Base-by-base conservation (phyloP, 2,888 invertebrate genomes). In the Syritta pipiens region DNA sequence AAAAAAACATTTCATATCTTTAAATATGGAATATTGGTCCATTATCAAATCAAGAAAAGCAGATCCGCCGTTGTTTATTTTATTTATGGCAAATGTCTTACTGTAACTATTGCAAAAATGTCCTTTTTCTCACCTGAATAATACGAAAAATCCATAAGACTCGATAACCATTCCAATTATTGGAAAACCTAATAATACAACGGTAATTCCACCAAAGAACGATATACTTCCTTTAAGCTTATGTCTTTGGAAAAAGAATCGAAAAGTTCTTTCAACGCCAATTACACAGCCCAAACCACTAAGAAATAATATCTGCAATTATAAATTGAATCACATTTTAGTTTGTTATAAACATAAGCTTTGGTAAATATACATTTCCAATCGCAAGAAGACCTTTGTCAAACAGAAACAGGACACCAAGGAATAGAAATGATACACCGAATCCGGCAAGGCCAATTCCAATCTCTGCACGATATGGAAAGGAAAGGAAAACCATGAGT, bases 331-430 rank as follows among this genome's bases (percentile, higher is more conserved):
- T 35, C 37, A 30, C n/a, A 42, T 28, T 24, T 28, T 62, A 26
- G 53, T 53, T 10, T 35, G 7, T 28, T 24, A 40, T 46, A 4
- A n/a, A 60, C 49, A 59, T 32, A n/a, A n/a, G n/a, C n/a, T n/a
- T n/a, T n/a, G n/a, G n/a, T 28, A 24, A 48, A 93, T 96, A 94
- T 92, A 99, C 99, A 92, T 99, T 99, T 87, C 99, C 99, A 88
- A 99, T 97, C n/a, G 99, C 99, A 67, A 99, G 90, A 67, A 99
- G 90, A 57, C 99, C 99, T 89, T 97, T 97, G 89, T 99, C 99
- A 88, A 99, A 98, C 60, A 99, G 90, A 71, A 99, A 90, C 46
- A 99, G 85, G 32, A 98, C 94, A 71, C 99, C 99, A 4, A 99
- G 91, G 85, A 99, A 96, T 4, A 99, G 92, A 89, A 99, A 99